Conservation (phyloP, 2,113 vertebrate species). For the Arizona elegans region DNA sequence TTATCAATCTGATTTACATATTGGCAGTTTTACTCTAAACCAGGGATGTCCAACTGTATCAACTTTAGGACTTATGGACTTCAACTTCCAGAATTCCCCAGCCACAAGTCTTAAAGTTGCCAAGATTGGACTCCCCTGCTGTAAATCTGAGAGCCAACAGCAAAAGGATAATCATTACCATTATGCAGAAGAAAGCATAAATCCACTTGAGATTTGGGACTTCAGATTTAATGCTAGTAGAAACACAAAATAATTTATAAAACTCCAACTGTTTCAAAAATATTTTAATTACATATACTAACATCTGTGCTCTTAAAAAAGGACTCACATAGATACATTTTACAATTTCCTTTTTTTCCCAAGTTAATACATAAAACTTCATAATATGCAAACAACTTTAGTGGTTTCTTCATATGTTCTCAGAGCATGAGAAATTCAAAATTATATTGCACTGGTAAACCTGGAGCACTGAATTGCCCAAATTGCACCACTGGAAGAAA, state of each 20-base stretch:
- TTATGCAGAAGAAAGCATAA: neutral
- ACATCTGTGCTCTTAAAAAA: neutral
- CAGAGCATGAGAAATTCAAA: neutral
- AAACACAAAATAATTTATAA: neutral
- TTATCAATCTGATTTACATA: neutral
- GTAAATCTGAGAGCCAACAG: neutral
- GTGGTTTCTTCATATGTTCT: slow-evolving; percentile 2
- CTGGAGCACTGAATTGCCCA: neutral
- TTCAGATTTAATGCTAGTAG: neutral
- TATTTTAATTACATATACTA: slow-evolving; percentile 23
- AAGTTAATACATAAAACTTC: neutral
- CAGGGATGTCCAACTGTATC: neutral
- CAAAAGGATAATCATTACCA: neutral
- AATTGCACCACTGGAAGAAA: neutral
- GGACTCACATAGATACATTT: neutral
- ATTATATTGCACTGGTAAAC: slow-evolving; percentile 11
- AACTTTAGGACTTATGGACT: neutral
- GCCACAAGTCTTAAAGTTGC: neutral
- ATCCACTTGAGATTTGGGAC: neutral
- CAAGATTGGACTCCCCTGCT: neutral
- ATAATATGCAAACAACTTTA: slow-evolving; percentile 11
- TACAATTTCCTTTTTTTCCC: neutral
- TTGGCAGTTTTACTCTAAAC: neutral
- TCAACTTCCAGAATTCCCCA: neutral
- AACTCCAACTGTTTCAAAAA: neutral